Percentiles rank a stretch among this genome's conserved stretches.
Conservation (phyloP, 2,888 invertebrate species). For the Eulithis testata region DNA sequence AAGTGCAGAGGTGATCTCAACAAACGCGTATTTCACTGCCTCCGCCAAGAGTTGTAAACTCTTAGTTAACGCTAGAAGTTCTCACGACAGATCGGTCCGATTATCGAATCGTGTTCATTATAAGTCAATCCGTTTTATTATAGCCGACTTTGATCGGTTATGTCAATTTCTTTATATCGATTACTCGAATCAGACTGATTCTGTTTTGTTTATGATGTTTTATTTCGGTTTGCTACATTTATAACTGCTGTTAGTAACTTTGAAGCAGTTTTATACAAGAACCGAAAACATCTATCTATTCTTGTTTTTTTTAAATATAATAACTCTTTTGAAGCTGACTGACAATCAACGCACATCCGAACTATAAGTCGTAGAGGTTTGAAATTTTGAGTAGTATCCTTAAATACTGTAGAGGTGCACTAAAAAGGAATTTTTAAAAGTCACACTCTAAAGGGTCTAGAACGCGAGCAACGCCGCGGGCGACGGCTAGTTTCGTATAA, state of each 20-base stretch:
- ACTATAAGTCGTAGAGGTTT: no score
- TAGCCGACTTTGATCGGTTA: constrained; percentile 75
- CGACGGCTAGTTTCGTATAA: no score
- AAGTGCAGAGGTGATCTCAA: not conserved
- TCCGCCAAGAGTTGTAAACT: constrained; percentile 71
- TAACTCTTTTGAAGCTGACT: no score
- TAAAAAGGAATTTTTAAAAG: no score
- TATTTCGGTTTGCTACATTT: constrained; percentile 1
- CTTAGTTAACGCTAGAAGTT: constrained; percentile 68
- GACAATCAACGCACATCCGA: no score
- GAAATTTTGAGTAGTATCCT: no score
- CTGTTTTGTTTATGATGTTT: constrained; percentile 39
- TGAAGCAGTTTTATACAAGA: not conserved
- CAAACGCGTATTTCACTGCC: constrained; percentile 54
- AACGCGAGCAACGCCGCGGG: no score
- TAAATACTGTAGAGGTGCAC: no score
- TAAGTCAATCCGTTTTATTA: constrained; percentile 82
- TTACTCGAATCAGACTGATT: constrained; percentile 30
- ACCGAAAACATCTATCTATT: not conserved
- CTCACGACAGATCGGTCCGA: constrained; percentile 80
- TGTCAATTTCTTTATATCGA: constrained; percentile 68
- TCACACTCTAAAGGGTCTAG: no score
- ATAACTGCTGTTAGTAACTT: constrained; percentile 1
- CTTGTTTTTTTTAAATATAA: no score
- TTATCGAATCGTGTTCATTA: constrained; percentile 75